Base-by-base conservation (phyloP, 1,140 invertebrate species). In the Danaus melanippus region DNA sequence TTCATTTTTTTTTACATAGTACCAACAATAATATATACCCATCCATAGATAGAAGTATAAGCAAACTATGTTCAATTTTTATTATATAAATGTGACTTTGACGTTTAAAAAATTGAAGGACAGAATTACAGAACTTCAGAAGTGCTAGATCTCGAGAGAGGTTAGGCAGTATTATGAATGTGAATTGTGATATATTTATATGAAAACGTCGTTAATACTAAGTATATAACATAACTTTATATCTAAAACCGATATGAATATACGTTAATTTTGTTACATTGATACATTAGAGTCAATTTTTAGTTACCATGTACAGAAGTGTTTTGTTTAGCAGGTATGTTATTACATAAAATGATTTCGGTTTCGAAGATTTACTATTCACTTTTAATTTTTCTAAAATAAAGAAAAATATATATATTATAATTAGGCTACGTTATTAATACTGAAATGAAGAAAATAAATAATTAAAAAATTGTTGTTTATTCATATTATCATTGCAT, bases 221-320 rank as follows among this genome's bases (percentile, higher is more conserved):
- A 17, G 6, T 10, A 15, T 45, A 6, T 32, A 17, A 49, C 12
- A 51, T 42, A 43, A 51, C 11, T 49, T 57, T 42, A 57, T 48
- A 15, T 46, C 39, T 41, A 40, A 54, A 46, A 54, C 10, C 42
- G 10, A 44, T 6, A 43, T 21, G 21, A 32, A 52, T 52, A 12
- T 41, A 48, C 41, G 12, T 42, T 48, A 32, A 42, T 43, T 43
- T 42, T 11, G 21, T 40, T 42, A 53, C 49, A 32, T 50, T 17
- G 0, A 15, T 17, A 42, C 44, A 11, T 58, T 42, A 41, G 12
- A 10, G 21, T 32, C 21, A 32, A 32, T 32, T 32, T 32, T 32
- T 8, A 32, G 21, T 32, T 32, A 79, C 39, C 55, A 78, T 80
- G 75, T 78, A 71, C 51, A 76, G 68, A 70, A 73, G 54, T 60